phyloP scores from a whole-genome alignment of 2,113 vertebrate genomes.

The Rhinoderma darwinii region DNA sequence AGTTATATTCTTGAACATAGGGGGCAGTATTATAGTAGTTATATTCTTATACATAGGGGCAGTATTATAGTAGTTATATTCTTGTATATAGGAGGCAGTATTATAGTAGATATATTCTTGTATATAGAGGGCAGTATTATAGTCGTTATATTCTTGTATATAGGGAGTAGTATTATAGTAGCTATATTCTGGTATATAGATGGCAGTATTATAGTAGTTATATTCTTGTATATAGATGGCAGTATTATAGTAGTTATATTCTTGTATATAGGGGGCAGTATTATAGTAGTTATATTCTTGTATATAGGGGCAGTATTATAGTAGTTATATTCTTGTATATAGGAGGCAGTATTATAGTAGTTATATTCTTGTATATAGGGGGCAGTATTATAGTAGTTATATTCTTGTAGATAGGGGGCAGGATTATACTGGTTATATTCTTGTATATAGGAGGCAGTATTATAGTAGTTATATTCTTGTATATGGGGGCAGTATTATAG shows the following conservation, averaged over 20 bases:
- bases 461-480: neutral
- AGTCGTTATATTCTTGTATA: too few species aligned
- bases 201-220: slow-evolving; percentile 5
- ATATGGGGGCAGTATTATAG: too few species aligned
- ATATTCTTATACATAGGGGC: too few species aligned
- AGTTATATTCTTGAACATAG: too few species aligned
- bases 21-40: too few species aligned
- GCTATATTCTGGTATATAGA: too few species aligned
- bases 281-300: slow-evolving; percentile 4
- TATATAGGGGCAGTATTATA: neutral
- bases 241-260: slow-evolving; percentile 13
- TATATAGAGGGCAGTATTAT: too few species aligned
- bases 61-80: too few species aligned
- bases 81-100: too few species aligned
- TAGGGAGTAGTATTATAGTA: too few species aligned
- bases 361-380: neutral
- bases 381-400: neutral
- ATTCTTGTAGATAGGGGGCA: neutral
- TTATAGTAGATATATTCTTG: too few species aligned
- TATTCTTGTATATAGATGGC: neutral
- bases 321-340: neutral
- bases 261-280: neutral
- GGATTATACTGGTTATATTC: neutral
- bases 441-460: neutral
- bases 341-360: neutral